phyloP scores from a whole-genome alignment of 92 coral and sea anemone genomes.

The Parazoanthus swiftii region DNA sequence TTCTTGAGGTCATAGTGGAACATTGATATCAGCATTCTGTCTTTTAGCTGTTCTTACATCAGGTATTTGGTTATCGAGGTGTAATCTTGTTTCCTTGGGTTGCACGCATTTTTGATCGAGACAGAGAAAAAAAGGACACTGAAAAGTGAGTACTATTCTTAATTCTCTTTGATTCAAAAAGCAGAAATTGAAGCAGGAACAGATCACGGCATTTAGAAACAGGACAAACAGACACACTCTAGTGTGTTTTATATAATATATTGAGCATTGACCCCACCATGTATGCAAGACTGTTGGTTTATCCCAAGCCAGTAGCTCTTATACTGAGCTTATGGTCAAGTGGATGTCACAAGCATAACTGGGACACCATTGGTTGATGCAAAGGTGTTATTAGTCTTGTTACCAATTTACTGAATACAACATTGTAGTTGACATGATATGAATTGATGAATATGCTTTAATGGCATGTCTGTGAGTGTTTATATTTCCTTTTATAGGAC shows the following conservation, averaged over 20 bases:
- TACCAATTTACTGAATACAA: too few relatives aligned
- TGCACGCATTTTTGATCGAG: slow-evolving; percentile 97
- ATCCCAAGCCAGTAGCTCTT: too few relatives aligned
- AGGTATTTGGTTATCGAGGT: slow-evolving; percentile 98
- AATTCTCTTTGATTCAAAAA: not conserved
- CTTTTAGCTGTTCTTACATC: slow-evolving; percentile 89
- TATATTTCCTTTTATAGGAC: slow-evolving; percentile 46
- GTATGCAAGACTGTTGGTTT: too few relatives aligned
- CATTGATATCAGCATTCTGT: not conserved
- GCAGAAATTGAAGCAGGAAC: not conserved
- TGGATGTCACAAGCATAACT: too few relatives aligned
- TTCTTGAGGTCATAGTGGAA: not conserved
- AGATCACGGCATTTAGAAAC: not conserved
- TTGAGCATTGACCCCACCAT: too few relatives aligned
- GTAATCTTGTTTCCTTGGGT: slow-evolving; percentile 94
- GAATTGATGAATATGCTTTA: not conserved
- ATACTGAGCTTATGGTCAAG: too few relatives aligned
- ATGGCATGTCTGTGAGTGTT: too few relatives aligned
- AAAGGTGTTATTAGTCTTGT: too few relatives aligned
- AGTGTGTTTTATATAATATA: too few relatives aligned
- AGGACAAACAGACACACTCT: too few relatives aligned
- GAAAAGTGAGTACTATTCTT: slow-evolving; percentile 67
- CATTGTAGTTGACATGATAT: too few relatives aligned
- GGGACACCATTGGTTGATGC: too few relatives aligned
- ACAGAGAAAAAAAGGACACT: slow-evolving; percentile 77